phyloP scores from a whole-genome alignment of 2,888 invertebrate species.

The Encarsia formosa region DNA sequence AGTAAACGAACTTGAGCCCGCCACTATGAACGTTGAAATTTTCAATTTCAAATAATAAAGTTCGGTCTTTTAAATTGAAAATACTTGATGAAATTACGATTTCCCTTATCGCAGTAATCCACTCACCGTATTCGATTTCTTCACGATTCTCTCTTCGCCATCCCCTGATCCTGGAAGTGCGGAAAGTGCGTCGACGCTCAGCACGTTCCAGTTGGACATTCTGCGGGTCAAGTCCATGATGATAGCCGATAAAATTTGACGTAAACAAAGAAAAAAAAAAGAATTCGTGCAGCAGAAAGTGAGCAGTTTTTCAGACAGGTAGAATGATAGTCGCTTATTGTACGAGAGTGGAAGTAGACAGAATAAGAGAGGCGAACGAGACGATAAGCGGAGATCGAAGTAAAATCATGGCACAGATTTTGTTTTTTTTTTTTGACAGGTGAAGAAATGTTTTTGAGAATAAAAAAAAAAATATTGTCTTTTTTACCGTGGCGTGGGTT shows the following conservation, averaged over 20 bases:
- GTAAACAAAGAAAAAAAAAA: constrained; percentile 14
- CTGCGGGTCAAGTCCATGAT: constrained; percentile 36
- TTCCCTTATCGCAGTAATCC: too few species aligned
- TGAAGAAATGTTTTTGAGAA: neutral
- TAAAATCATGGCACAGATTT: neutral
- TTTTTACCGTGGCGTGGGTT: constrained; percentile 1
- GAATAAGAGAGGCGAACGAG: neutral
- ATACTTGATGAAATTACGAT: too few species aligned
- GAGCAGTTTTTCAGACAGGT: neutral
- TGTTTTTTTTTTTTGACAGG: neutral
- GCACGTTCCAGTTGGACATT: constrained; percentile 51
- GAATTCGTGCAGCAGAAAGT: constrained; percentile 1
- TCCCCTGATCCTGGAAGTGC: constrained; percentile 43
- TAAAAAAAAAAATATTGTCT: too few species aligned
- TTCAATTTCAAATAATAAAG: too few species aligned
- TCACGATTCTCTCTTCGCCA: constrained; percentile 33
- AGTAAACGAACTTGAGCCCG: too few species aligned
- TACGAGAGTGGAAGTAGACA: neutral
- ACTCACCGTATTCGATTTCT: constrained; percentile 43
- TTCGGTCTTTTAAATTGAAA: too few species aligned
- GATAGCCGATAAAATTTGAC: constrained; percentile 6
- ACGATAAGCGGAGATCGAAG: neutral
- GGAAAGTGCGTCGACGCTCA: constrained; percentile 48
- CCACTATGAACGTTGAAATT: too few species aligned
- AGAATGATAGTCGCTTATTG: neutral